A percentile compares a stretch with the other conserved stretches of the same genome.
phyloP scores from a whole-genome alignment of 2,888 invertebrate genomes.

The Elegia similella region DNA sequence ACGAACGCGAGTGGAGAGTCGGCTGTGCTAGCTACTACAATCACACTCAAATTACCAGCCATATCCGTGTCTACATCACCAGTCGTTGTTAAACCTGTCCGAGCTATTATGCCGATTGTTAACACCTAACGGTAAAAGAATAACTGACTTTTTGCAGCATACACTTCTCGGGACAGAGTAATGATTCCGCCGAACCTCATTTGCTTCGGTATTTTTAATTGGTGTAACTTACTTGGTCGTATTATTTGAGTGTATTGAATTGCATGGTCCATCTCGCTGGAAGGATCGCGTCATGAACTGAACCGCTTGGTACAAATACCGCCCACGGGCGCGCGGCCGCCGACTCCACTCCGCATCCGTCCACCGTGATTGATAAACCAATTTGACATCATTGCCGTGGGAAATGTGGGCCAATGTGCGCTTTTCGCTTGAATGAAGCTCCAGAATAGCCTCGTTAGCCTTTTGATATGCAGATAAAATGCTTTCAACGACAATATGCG shows the following conservation, averaged over 20 bases:
- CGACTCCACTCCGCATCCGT: slow-evolving; percentile 65
- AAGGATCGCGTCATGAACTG: slow-evolving; percentile 51
- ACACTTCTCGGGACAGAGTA: not conserved
- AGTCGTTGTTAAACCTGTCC: slow-evolving; percentile 53
- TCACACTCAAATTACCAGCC: slow-evolving; percentile 46
- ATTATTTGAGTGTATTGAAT: slow-evolving; percentile 34
- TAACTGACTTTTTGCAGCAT: slow-evolving; percentile 26
- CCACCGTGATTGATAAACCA: slow-evolving; percentile 73
- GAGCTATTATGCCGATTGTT: slow-evolving; percentile 42
- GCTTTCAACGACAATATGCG: slow-evolving; percentile 13
- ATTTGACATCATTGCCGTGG: slow-evolving; percentile 75
- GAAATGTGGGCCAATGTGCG: slow-evolving; percentile 47
- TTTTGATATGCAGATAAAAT: slow-evolving; percentile 18
- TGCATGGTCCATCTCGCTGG: slow-evolving; percentile 46
- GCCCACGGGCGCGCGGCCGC: slow-evolving; percentile 55
- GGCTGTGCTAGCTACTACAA: slow-evolving; percentile 36
- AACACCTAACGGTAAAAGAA: slow-evolving; percentile 45
- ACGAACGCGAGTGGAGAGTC: slow-evolving; percentile 36
- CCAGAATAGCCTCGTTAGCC: slow-evolving; percentile 21
- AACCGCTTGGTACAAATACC: slow-evolving; percentile 55
- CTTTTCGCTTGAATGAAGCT: slow-evolving; percentile 25
- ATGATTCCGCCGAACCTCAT: not conserved
- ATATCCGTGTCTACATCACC: slow-evolving; percentile 47
- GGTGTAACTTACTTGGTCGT: not conserved
- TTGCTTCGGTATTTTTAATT: not conserved